These are phyloP conservation scores for Dasysyrphus albostriatus DNA, from an alignment of 2,888 invertebrate genomes.

Conservation along the genomic window DNA sequence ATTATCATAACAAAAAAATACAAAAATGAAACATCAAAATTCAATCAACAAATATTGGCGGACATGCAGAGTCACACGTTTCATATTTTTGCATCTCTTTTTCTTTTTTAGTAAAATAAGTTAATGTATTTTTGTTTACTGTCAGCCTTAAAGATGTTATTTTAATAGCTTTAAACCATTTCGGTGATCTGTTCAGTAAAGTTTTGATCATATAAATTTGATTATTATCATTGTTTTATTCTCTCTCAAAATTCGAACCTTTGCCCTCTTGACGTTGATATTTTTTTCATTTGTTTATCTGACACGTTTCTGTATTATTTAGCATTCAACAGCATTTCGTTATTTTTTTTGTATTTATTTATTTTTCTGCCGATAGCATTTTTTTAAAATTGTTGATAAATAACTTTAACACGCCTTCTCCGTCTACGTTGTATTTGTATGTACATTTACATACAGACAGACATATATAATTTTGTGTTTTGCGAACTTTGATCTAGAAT, in stretches of 20 bases:
- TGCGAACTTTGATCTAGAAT: constrained; percentile 59
- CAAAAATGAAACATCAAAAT: constrained; percentile 6
- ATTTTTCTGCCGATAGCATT: constrained; percentile 25
- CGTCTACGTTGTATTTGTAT: constrained; percentile 56
- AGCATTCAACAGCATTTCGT: constrained; percentile 14
- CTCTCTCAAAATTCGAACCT: constrained; percentile 50
- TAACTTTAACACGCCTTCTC: constrained; percentile 18
- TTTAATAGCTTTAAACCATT: not conserved
- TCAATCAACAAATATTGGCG: not conserved
- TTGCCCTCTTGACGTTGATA: constrained; percentile 66
- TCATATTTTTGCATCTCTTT: not conserved
- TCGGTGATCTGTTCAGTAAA: not conserved
- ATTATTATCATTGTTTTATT: constrained; percentile 1
- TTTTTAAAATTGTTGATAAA: constrained; percentile 39
- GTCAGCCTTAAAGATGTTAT: not conserved
- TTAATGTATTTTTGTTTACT: not conserved
- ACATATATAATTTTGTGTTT: constrained; percentile 19
- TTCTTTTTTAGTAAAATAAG: too few species aligned
- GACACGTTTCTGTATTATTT: constrained; percentile 20
- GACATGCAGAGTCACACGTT: constrained; percentile 7
- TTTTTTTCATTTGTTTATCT: constrained; percentile 16
- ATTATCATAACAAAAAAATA: not conserved
- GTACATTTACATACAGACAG: too few species aligned
- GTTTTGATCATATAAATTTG: constrained; percentile 4
- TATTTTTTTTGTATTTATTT: constrained; percentile 1